These are phyloP conservation scores for Melanogrammus aeglefinus DNA, from an alignment of 2,797 vertebrate species.

Conservation along the genomic window DNA sequence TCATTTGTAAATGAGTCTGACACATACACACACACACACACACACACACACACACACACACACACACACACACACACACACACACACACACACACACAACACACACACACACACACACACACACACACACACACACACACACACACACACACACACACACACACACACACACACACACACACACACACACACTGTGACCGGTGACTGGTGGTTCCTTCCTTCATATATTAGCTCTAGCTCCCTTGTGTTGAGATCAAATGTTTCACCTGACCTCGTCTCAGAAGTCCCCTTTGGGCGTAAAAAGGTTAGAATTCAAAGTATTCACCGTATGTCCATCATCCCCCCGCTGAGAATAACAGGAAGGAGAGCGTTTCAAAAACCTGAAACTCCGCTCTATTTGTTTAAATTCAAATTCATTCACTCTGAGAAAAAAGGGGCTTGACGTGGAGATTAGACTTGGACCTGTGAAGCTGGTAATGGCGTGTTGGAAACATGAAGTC, in stretches of 20 bases:
- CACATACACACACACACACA: conserved; percentile 25
- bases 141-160: conserved; percentile 10
- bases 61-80: conserved; percentile 21
- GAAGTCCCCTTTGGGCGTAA: conserved; percentile 43
- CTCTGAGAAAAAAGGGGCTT: neutral
- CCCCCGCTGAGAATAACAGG: neutral
- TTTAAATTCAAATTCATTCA: neutral
- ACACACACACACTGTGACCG: conserved; percentile 36
- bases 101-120: conserved; percentile 22
- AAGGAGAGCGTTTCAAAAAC: neutral
- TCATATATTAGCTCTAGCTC: conserved; percentile 40
- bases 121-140: conserved; percentile 17
- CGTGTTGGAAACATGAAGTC: neutral
- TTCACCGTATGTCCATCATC: conserved; percentile 28
- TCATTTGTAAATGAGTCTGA: neutral
- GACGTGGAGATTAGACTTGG: neutral
- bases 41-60: conserved; percentile 6
- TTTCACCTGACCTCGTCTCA: conserved; percentile 35
- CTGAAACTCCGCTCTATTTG: neutral
- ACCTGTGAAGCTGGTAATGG: neutral
- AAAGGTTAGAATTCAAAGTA: conserved; percentile 34
- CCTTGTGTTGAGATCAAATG: conserved; percentile 39
- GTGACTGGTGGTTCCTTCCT: conserved; percentile 36
- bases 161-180: conserved; percentile 14
- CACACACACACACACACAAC: conserved; percentile 22